These are phyloP conservation scores for Craseonycteris thonglongyai DNA, from an alignment of 2,113 vertebrate genomes.

Conservation along the genomic window DNA sequence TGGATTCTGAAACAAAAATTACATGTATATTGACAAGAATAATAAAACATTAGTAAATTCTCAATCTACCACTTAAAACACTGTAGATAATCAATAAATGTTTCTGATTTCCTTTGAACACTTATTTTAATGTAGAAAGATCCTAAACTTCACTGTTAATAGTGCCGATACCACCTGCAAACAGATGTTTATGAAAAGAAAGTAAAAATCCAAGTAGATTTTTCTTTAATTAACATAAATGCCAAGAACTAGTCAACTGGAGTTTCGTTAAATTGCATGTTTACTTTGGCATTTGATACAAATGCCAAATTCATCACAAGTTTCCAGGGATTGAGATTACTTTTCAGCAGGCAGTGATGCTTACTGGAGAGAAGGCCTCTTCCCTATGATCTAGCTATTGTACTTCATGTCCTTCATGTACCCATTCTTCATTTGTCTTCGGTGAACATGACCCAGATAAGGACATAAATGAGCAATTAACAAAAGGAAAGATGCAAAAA, in stretches of 20 bases:
- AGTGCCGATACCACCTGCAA: neutral
- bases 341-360: neutral
- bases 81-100: neutral
- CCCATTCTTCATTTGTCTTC: neutral
- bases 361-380: neutral
- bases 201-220: neutral
- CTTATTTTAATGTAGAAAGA: neutral
- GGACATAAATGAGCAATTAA: neutral
- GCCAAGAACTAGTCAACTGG: neutral
- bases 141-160: neutral
- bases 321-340: neutral
- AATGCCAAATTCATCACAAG: slow-evolving; percentile 47
- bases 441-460: neutral
- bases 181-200: slow-evolving; percentile 2
- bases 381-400: neutral
- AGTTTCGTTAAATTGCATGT: slow-evolving; percentile 33
- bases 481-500: neutral
- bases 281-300: slow-evolving; percentile 40
- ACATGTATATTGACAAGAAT: neutral
- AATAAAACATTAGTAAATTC: neutral
- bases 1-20: neutral
- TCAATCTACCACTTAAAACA: neutral
- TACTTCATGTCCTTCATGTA: neutral
- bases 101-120: neutral
- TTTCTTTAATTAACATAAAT: slow-evolving; percentile 45